Evolutionary conservation across 2,797 vertebrate species (phyloP), one percentile per base, ranked within the genome.

Genomic region (Danio kyathit): DNA sequence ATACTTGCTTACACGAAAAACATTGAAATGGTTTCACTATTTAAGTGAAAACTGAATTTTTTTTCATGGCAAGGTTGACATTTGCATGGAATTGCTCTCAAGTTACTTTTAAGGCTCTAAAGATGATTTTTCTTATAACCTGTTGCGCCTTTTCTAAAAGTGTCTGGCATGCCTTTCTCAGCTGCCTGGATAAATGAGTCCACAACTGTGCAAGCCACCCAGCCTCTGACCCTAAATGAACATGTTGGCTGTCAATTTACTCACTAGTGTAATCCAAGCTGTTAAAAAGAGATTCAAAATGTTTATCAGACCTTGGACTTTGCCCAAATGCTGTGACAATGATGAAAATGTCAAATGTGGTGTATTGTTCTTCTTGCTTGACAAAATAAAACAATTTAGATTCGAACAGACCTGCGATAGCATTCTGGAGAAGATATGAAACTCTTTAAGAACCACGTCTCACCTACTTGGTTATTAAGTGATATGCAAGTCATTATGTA

Each of bases 201-300:
- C 60, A 67, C 44, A 73, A 46, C 70, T 60, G 19, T 73, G 59
- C 67, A 60, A 80, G 77, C 59, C 73, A 82, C 81, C 81, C 60
- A 63, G 51, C 59, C 11, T 83, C 54, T 79, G 71, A 72, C 71
- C 79, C 16, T 21, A 66, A 79, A 74, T 17, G 7, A 70, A 65
- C 59, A 60, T 49, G 48, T 51, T 74, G 48, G 10, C 64, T 70
- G 41, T 81, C 46, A 38, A 6, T 61, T 10, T 71, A 57, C 56
- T 69, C 48, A 44, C 40, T 81, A 54, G 21, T 48, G 48, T 77
- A 65, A 57, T 44, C 8, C 13, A 73, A 78, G 38, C 52, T 80
- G 48, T 17, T 41, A 16, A 69, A 65, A 48, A 56, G n/a, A 76
- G 43, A 40, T 69, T 78, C 16, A 17, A 41, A 66, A 54, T 65